These are phyloP conservation scores for Equus przewalskii DNA, from an alignment of 2,113 vertebrate genomes.

Conservation along the genomic window DNA sequence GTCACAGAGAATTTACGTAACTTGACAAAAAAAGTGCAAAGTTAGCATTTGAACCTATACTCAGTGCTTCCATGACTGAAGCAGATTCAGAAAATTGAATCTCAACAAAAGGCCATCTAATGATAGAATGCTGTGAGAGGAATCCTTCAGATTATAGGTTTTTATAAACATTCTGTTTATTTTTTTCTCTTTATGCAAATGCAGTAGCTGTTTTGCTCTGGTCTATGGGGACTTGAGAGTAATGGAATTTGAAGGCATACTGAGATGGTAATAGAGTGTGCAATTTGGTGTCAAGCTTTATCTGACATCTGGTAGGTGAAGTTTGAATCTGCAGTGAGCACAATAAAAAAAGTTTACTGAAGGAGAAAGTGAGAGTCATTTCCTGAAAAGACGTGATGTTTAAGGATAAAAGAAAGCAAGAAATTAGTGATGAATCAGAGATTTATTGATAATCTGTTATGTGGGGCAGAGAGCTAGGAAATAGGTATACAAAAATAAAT, in stretches of 20 bases:
- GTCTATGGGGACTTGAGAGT: not conserved
- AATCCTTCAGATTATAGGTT: not conserved
- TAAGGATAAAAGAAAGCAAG: conserved; percentile 8
- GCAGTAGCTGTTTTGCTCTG: not conserved
- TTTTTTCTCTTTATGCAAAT: conserved; percentile 22
- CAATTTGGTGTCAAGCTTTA: conserved; percentile 46
- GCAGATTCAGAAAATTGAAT: conserved; percentile 46
- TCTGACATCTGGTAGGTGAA: conserved; percentile 25
- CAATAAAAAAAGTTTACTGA: conserved; percentile 57
- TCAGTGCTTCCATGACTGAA: not conserved
- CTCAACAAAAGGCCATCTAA: not conserved
- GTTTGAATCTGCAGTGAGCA: conserved; percentile 23
- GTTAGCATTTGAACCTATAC: not conserved
- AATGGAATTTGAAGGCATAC: conserved; percentile 28
- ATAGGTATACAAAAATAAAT: not conserved
- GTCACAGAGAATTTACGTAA: not conserved
- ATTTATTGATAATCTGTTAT: not conserved
- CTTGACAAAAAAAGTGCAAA: conserved; percentile 5
- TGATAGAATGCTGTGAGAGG: not conserved
- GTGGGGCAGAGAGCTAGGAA: not conserved
- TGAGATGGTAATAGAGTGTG: not conserved
- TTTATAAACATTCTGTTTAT: not conserved
- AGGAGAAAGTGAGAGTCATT: conserved; percentile 21
- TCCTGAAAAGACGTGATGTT: not conserved
- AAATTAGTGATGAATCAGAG: not conserved